Base-by-base conservation (phyloP, 2,888 invertebrate genomes). In the Tetragonisca angustula region DNA sequence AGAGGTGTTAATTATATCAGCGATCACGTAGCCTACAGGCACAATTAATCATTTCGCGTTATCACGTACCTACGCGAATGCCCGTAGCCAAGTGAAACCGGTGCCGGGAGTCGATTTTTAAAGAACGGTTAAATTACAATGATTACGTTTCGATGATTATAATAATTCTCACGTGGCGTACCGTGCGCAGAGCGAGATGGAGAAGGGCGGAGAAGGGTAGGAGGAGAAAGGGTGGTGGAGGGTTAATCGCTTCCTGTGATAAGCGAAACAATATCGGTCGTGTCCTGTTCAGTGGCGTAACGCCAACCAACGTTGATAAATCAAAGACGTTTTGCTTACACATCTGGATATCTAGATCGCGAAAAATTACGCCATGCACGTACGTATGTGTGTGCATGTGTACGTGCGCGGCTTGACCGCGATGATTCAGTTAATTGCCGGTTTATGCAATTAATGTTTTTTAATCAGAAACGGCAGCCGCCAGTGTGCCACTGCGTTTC, bases 401-500 rank as follows among this genome's bases (percentile, higher is more conserved):
- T 43, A 43, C 9, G 43, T 43, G 9, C 43, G 43, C 11, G 32
- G 24, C 0, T 32, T 24, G 68, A 43, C 59, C 83, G 73, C 70
- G 83, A 85, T 87, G 72, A 74, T 79, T 83, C 61, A 76, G 74
- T 85, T 87, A 87, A 87, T 87, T 87, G 76, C 76, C 32, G 76
- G 79, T 87, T 87, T 85, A 74, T 80, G 87, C 80, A 87, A 87
- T 85, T 85, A 74, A 87, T 80, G 79, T 70, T 85, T 85, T 85
- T 87, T 87, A 85, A 87, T 87, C 85, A 79, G 43, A 43, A 43
- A 72, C 36, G 62, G 72, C 59, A n/a, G 54, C 76, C 49, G 59
- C 68, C 65, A 19, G 64, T 54, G 61, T 71, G 76, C 71, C 79
- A 80, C 75, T 54, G 83, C 78, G 80, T 87, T 85, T 87, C 87